These are phyloP conservation scores for Heteropelma amictum DNA, from an alignment of 2,888 invertebrate species.

Conservation along the genomic window DNA sequence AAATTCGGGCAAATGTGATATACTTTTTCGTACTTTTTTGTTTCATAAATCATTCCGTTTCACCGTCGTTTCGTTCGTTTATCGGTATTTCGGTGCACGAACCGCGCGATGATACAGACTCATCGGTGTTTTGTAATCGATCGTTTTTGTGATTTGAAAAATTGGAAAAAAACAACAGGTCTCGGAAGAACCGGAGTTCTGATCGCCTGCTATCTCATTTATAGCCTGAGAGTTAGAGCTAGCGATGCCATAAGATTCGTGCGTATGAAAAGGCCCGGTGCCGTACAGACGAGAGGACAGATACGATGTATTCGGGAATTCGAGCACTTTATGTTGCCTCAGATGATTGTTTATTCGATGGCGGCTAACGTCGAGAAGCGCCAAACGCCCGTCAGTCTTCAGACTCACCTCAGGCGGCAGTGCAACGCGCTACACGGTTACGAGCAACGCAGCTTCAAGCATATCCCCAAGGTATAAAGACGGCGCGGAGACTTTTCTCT, in stretches of 20 bases:
- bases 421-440: conserved; percentile 87
- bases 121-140: not conserved
- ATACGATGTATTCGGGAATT: conserved; percentile 90
- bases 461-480: conserved; percentile 89
- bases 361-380: conserved; percentile 79
- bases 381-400: conserved; percentile 80
- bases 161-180: too few relatives aligned
- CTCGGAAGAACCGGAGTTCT: conserved; percentile 92
- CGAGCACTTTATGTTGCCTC: conserved; percentile 88
- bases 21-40: too few relatives aligned
- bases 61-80: too few relatives aligned
- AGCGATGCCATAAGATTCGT: conserved; percentile 90
- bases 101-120: not conserved
- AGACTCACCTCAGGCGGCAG: conserved; percentile 85
- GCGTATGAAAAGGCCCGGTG: conserved; percentile 86
- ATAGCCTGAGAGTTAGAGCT: conserved; percentile 86
- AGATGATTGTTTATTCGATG: conserved; percentile 86
- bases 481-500: too few relatives aligned
- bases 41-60: too few relatives aligned
- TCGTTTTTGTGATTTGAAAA: too few relatives aligned
- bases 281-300: conserved; percentile 91
- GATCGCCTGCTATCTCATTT: conserved; percentile 92
- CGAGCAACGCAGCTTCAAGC: conserved; percentile 86
- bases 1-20: too few relatives aligned
- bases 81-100: too few relatives aligned